phyloP scores from a whole-genome alignment of 2,113 vertebrate genomes.

The Chloebia gouldiae region DNA sequence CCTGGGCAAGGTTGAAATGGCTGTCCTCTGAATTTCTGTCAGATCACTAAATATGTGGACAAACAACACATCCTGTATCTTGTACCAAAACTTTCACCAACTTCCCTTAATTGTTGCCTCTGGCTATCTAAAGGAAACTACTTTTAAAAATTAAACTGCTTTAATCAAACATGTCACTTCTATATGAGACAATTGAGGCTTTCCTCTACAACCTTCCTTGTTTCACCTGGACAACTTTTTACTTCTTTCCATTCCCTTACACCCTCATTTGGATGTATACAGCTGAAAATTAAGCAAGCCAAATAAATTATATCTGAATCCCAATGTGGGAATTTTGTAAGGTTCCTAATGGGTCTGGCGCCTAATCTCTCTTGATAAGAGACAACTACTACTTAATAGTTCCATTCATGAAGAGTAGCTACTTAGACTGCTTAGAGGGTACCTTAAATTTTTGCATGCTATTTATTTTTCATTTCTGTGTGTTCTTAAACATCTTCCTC shows the following conservation, averaged over 20 bases:
- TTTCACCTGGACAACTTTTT: background rate
- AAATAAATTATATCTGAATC: slow-evolving; percentile 23
- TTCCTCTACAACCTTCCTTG: background rate
- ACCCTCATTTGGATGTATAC: background rate
- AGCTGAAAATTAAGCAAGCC: slow-evolving; percentile 35
- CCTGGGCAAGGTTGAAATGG: background rate
- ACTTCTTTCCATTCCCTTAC: background rate
- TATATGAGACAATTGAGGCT: background rate
- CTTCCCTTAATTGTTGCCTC: background rate
- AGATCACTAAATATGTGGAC: background rate
- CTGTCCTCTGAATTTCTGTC: background rate
- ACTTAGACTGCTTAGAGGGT: slow-evolving; percentile 50
- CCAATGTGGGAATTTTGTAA: slow-evolving; percentile 16
- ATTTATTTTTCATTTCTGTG: slow-evolving; percentile 67
- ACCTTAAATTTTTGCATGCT: slow-evolving; percentile 44
- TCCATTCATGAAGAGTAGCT: slow-evolving; percentile 27
- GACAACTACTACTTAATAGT: slow-evolving; percentile 28
- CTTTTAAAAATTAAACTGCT: background rate
- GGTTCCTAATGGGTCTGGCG: slow-evolving; percentile 22
- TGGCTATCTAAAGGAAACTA: background rate
- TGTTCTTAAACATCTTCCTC: slow-evolving; percentile 62
- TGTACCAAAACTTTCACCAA: background rate
- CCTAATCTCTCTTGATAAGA: slow-evolving; percentile 7
- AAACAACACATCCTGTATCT: background rate
- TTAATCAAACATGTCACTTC: background rate